A percentile compares a stretch with the other conserved stretches of the same genome.
These are phyloP conservation scores for Scartelaos histophorus DNA, from an alignment of 2,113 vertebrate species.

Conservation along the genomic window DNA sequence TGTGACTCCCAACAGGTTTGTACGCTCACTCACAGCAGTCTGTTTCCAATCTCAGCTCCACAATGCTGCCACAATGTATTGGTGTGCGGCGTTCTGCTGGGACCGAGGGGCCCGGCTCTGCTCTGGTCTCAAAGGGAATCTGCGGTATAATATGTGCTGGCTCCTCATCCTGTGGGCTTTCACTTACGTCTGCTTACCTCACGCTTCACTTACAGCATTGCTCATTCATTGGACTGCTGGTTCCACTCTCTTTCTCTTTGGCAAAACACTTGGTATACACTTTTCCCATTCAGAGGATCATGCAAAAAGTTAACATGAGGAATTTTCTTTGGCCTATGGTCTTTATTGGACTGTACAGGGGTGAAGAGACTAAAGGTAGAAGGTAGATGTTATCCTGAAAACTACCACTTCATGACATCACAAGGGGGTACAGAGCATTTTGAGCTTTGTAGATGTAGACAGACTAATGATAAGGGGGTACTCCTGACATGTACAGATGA, in stretches of 20 bases:
- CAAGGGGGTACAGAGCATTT: too few relatives aligned
- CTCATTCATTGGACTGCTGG: conserved; percentile 11
- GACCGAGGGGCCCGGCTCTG: conserved; percentile 15
- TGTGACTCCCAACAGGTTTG: conserved; percentile 19
- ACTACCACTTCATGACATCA: too few relatives aligned
- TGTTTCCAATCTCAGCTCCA: conserved; percentile 32
- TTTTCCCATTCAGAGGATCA: too few relatives aligned
- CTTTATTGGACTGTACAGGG: too few relatives aligned
- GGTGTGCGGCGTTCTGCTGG: conserved; percentile 37
- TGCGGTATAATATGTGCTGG: conserved; percentile 30
- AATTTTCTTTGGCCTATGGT: too few relatives aligned
- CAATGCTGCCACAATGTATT: conserved; percentile 58
- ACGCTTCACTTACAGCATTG: conserved; percentile 25
- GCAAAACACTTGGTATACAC: not conserved
- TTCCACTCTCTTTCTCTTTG: conserved; percentile 11
- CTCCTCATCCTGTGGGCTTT: conserved; percentile 15
- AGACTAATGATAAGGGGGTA: too few relatives aligned
- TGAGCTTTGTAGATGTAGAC: too few relatives aligned
- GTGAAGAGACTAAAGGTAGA: too few relatives aligned
- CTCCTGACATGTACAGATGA: too few relatives aligned
- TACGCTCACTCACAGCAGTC: conserved; percentile 2
- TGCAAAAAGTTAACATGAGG: too few relatives aligned
- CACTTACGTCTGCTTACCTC: conserved; percentile 29
- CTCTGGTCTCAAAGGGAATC: conserved; percentile 45
- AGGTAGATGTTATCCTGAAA: too few relatives aligned